Evolutionary conservation across 2,888 invertebrate genomes (phyloP).

Genomic region (Diabrotica balteata): DNA sequence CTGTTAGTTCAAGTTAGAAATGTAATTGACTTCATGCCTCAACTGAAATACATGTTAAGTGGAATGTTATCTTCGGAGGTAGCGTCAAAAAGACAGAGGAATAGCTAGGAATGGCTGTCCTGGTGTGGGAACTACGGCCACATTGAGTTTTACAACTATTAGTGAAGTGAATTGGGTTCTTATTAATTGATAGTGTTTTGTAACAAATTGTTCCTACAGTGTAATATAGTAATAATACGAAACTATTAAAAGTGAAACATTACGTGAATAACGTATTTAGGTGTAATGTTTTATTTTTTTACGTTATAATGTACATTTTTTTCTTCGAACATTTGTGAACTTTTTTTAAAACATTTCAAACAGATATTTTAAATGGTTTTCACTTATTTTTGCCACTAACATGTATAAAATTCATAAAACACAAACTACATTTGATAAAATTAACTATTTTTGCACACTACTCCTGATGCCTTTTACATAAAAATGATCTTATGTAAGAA

Average conservation of each 20-base stretch:
- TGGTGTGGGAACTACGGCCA: constrained; percentile 52
- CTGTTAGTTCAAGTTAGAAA: constrained; percentile 84
- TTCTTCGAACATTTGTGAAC: constrained; percentile 34
- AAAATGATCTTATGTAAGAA: too few species aligned
- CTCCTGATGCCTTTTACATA: too few species aligned
- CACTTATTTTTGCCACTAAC: constrained; percentile 37
- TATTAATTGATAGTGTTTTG: constrained; percentile 41
- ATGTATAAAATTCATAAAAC: neutral
- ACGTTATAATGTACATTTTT: constrained; percentile 38
- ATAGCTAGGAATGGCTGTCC: constrained; percentile 68
- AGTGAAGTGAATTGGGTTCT: constrained; percentile 39
- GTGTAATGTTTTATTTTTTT: constrained; percentile 47
- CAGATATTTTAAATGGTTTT: constrained; percentile 43
- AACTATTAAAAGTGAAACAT: constrained; percentile 46
- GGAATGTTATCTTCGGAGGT: constrained; percentile 58
- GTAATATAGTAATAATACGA: constrained; percentile 37
- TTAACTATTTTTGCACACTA: too few species aligned
- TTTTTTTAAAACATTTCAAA: constrained; percentile 36
- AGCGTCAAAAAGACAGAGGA: constrained; percentile 64
- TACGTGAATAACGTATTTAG: constrained; percentile 40
- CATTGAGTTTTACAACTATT: constrained; percentile 40
- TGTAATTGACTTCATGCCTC: constrained; percentile 85
- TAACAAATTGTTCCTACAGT: constrained; percentile 52
- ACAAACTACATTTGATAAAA: neutral
- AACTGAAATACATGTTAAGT: constrained; percentile 84